Percentiles rank a stretch among this genome's conserved stretches.
These are phyloP conservation scores for Gorsachius goisagi DNA, from an alignment of 2,113 vertebrate species.

Conservation along the genomic window DNA sequence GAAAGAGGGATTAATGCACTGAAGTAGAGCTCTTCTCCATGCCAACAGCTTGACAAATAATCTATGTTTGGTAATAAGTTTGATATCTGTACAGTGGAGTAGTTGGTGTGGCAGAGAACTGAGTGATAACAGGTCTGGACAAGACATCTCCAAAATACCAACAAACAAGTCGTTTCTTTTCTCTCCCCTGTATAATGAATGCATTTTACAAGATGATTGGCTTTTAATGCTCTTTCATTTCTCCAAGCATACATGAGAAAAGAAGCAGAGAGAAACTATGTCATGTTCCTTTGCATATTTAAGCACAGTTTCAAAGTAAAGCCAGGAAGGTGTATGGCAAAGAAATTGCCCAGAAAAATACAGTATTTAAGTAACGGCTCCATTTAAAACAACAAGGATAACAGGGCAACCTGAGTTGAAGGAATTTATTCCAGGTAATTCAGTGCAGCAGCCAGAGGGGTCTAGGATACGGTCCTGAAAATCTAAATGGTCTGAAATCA, in stretches of 20 bases:
- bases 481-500: background rate
- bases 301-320: background rate
- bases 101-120: background rate
- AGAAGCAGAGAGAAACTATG: background rate
- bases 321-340: background rate
- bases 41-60: background rate
- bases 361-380: background rate
- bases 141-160: background rate
- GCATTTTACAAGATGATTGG: background rate
- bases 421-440: background rate
- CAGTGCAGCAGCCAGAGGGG: background rate
- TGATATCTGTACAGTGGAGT: background rate
- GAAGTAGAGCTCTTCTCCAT: background rate
- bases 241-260: background rate
- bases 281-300: background rate
- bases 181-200: background rate
- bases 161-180: background rate
- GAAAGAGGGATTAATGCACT: background rate
- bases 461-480: background rate
- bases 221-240: background rate
- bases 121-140: background rate
- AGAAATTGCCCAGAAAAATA: background rate
- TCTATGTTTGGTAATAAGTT: background rate
- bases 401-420: background rate
- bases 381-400: background rate